Conservation (phyloP, 2,113 vertebrate species). For the Acrocephalus kingi region DNA sequence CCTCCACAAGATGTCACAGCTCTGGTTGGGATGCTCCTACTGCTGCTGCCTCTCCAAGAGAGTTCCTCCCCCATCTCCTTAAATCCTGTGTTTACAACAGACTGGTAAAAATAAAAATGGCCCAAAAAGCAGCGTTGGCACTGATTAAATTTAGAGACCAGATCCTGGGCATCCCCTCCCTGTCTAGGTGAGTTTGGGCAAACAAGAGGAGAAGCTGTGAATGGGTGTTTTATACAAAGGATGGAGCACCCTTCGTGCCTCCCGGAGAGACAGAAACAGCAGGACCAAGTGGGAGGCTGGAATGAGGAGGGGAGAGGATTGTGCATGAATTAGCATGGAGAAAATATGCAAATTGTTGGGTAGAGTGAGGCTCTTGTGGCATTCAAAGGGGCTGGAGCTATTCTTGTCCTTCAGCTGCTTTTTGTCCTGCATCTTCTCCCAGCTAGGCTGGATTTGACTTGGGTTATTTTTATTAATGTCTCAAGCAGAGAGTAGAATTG, state of each 20-base stretch:
- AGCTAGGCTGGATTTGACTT: neutral
- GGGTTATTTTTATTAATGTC: neutral
- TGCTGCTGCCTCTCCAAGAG: neutral
- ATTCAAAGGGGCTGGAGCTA: neutral
- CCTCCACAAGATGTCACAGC: neutral
- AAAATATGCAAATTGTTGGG: neutral
- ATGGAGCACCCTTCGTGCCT: neutral
- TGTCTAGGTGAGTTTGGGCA: neutral
- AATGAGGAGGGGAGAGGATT: neutral
- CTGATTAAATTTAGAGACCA: neutral
- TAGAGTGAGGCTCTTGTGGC: neutral
- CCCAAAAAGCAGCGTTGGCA: neutral
- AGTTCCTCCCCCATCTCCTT: neutral
- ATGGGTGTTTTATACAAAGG: neutral
- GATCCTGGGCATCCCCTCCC: neutral
- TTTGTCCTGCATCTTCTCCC: neutral
- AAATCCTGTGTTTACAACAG: neutral
- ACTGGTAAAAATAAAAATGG: neutral
- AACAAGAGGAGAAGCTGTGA: neutral
- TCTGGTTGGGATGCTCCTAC: neutral
- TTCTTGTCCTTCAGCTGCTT: neutral
- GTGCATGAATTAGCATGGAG: neutral
- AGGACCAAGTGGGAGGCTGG: conserved; percentile 2
- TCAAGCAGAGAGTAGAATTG: neutral
- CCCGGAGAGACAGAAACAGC: neutral